Conservation (phyloP, 1,140 invertebrate genomes). For the Drosophila sulfurigaster region DNA sequence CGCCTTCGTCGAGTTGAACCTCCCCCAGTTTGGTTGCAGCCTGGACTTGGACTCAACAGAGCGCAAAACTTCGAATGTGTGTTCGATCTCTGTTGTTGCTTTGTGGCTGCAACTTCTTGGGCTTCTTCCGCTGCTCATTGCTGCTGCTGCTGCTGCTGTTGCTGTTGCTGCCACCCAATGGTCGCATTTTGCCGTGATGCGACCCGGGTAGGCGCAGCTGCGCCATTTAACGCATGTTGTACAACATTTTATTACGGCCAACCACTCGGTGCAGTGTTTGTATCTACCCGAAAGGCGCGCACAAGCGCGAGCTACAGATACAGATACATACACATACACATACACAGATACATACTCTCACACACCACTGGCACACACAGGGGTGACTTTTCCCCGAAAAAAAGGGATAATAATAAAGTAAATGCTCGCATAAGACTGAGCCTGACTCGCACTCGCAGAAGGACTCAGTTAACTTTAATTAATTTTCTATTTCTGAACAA, state of each 20-base stretch:
- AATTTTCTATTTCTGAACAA: slow-evolving; percentile 56
- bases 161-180: slow-evolving; percentile 40
- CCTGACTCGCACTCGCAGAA: slow-evolving; percentile 9
- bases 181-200: slow-evolving; percentile 12
- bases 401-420: slow-evolving; percentile 56
- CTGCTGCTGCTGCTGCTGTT: slow-evolving; percentile 18
- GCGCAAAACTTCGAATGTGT: slow-evolving; percentile 29
- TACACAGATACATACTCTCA: slow-evolving; percentile 9
- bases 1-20: slow-evolving; percentile 2
- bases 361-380: slow-evolving; percentile 17
- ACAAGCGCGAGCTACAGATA: slow-evolving; percentile 24
- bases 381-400: slow-evolving; percentile 62
- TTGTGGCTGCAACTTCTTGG: slow-evolving; percentile 49
- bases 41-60: slow-evolving; percentile 16
- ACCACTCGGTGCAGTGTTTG: slow-evolving; percentile 61
- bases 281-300: slow-evolving; percentile 61
- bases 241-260: slow-evolving; percentile 65
- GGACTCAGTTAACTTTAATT: slow-evolving; percentile 59
- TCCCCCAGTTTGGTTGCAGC: background rate
- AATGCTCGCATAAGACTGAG: slow-evolving; percentile 31
- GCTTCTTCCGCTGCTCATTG: slow-evolving; percentile 40
- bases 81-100: background rate
- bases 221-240: slow-evolving; percentile 61
- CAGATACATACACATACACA: slow-evolving; percentile 32
- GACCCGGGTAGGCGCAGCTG: slow-evolving; percentile 55